Evolutionary conservation across 2,797 vertebrate genomes (phyloP), one percentile per base, ranked within the genome.

Genomic region (Okamejei kenojei): DNA sequence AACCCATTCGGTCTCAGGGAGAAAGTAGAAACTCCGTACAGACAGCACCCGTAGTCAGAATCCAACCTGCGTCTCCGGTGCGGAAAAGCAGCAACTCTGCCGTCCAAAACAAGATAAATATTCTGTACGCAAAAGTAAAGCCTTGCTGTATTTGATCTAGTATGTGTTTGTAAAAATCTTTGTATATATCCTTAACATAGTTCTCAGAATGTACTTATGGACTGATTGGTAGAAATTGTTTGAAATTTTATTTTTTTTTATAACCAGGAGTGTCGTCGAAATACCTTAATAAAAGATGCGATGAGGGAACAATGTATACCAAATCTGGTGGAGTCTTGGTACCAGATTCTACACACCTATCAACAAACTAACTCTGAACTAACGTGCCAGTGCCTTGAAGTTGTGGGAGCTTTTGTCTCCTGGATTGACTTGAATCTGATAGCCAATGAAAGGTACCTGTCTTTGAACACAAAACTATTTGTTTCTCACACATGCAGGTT

Each of bases 361-460:
- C 98, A 99, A 95, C 98, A 96, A 93, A 96, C 95, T 93, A 98
- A 99, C 96, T 98, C 98, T 0, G 98, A 99, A 96, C 96, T 99
- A 95, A 99, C 99, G 8, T 99, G 99, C 93, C 98, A 99, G 97
- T 99, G 99, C 96, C 97, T 99, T 98, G 99, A 99, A 97, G 98
- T 99, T 94, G 97, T 99, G 93, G 99, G 99, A 32, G 97, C 98
- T 77, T 99, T 96, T 54, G 98, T 99, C 93, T 99, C 98, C 94
- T 99, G 99, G 99, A 99, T 99, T 95, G 98, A 99, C 95, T 97
- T 99, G 94, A 98, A 96, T 95, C 97, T 99, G 94, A 99, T 99
- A 94, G 99, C 99, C 95, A 99, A 99, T 94, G 98, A 99, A 96
- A 97, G 98, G 98, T 99, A 94, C 91, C n/a, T 17, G 54, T 65